Evolutionary conservation across 2,888 invertebrate genomes (phyloP), one percentile per base, ranked within the genome.

Genomic region (Trypoxylon attenuatum): DNA sequence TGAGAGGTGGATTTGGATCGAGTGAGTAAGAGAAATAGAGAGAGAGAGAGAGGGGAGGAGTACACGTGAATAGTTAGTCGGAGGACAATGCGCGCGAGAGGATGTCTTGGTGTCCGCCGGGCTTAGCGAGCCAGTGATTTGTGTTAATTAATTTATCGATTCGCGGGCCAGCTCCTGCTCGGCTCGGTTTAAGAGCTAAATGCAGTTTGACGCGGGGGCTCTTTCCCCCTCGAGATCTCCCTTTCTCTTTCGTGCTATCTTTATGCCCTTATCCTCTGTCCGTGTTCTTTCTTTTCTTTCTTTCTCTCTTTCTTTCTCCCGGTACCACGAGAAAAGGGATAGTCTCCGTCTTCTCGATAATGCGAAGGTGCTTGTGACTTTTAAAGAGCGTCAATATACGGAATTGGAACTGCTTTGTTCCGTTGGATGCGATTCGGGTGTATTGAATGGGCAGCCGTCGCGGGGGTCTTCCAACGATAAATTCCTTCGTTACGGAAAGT

Each of bases 341-440:
- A n/a, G n/a, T n/a, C n/a, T n/a, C n/a, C n/a, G n/a, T n/a, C n/a
- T n/a, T 13, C 33, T 13, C 2, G 33, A 13, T 33, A 33, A 33
- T 33, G 33, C 33, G 33, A 33, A 33, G 5, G n/a, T 33, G 33
- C 33, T 33, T 33, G 33, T 33, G 33, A 33, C 33, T 33, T 33
- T 33, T 33, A 33, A 33, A 33, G 33, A 33, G 33, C 33, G 33
- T 33, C 33, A 33, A 33, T 33, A 33, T 33, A 33, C 33, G 33
- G 33, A 13, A 33, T 13, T 33, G 33, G n/a, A 33, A 13, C 13
- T 13, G 10, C 33, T 33, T 33, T 33, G 33, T 33, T 33, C 33
- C 33, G n/a, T 2, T 13, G n/a, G 33, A 33, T 33, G 33, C 33
- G 33, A 33, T 33, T 33, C 33, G 13, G 33, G 33, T 33, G 33